Percentiles rank a stretch among this genome's conserved stretches.
These are phyloP conservation scores for Oreochromis niloticus DNA, from an alignment of 2,113 vertebrate species.

Conservation along the genomic window DNA sequence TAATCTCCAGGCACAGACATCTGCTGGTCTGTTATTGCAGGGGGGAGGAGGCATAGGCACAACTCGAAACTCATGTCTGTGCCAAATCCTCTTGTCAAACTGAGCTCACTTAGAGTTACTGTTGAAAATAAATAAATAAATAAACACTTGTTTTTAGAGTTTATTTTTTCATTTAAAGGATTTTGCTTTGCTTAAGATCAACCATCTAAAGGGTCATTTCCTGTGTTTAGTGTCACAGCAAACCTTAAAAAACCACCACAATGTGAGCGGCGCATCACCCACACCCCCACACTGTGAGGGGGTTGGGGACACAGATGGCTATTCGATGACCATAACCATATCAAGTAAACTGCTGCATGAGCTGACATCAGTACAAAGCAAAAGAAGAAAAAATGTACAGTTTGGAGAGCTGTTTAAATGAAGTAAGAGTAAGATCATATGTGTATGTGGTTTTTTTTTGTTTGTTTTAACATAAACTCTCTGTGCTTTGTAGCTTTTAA, in stretches of 20 bases:
- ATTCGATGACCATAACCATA: not conserved
- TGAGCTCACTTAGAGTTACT: not conserved
- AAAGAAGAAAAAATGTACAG: not conserved
- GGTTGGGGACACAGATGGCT: not conserved
- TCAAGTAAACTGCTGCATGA: not conserved
- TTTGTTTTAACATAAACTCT: not conserved
- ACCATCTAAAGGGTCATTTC: not conserved
- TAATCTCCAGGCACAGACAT: not conserved
- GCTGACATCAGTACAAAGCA: not conserved
- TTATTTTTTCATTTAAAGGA: not conserved
- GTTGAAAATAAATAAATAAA: not conserved
- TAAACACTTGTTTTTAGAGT: accelerated
- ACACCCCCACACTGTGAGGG: not conserved
- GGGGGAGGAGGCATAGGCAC: not conserved
- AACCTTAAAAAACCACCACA: not conserved
- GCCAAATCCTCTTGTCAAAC: not conserved
- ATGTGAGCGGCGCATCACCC: not conserved
- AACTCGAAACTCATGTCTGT: not conserved
- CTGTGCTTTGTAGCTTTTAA: not conserved
- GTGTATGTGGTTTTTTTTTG: not conserved
- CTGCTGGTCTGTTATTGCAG: not conserved
- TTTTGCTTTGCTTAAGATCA: not conserved
- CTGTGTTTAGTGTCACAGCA: not conserved
- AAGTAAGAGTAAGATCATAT: not conserved
- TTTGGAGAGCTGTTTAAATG: not conserved